These are phyloP conservation scores for Ivindomyrus marchei DNA, from an alignment of 2,113 vertebrate genomes.

Conservation along the genomic window DNA sequence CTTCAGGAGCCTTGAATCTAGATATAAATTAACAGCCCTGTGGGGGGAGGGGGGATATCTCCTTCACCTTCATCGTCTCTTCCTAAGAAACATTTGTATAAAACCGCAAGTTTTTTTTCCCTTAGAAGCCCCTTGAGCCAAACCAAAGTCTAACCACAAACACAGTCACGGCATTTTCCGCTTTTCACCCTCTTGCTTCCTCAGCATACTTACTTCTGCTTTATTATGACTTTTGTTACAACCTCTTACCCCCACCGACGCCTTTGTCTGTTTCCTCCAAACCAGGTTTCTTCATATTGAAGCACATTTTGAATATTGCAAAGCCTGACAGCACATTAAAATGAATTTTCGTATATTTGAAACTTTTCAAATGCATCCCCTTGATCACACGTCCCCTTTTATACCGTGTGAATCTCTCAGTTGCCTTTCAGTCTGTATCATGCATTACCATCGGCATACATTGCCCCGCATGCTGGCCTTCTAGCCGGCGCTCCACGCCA, in stretches of 20 bases:
- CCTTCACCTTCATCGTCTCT: background rate
- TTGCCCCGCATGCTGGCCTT: background rate
- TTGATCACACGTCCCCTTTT: background rate
- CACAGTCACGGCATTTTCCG: constrained; percentile 45
- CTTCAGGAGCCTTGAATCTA: background rate
- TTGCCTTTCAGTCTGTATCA: background rate
- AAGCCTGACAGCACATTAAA: background rate
- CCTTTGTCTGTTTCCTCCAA: background rate
- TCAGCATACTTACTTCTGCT: constrained; percentile 50
- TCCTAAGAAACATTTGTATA: background rate
- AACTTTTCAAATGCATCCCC: background rate
- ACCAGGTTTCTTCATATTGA: background rate
- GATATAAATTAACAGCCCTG: background rate
- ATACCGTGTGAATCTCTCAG: background rate
- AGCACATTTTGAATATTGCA: background rate
- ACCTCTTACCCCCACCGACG: background rate
- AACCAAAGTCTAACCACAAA: constrained; percentile 41
- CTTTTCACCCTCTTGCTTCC: constrained; percentile 37
- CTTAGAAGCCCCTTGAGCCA: constrained; percentile 10
- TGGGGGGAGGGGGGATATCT: background rate
- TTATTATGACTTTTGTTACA: background rate
- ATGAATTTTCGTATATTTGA: background rate
- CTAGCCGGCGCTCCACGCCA: background rate
- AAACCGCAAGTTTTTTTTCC: constrained; percentile 49
- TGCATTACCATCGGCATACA: background rate